phyloP scores from a whole-genome alignment of 2,888 invertebrate genomes.

The Rotaria magnacalcarata region DNA sequence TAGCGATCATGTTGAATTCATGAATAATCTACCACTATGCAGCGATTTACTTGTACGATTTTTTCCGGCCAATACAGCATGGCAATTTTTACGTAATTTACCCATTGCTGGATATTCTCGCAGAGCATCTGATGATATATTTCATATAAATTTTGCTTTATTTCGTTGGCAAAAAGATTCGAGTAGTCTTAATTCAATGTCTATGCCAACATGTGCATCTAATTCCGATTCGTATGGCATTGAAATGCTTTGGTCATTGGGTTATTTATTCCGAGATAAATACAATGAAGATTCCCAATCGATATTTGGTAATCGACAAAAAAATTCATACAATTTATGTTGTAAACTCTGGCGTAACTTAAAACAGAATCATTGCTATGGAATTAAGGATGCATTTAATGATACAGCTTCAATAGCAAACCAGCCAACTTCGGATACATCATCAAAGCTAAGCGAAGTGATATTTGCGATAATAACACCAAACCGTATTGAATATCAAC shows the following conservation, averaged over 20 bases:
- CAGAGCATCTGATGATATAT: neutral
- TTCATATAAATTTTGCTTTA: conserved; percentile 1
- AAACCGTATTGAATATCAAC: neutral
- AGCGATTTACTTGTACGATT: neutral
- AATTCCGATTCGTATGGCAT: neutral
- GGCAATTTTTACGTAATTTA: neutral
- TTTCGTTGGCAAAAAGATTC: neutral
- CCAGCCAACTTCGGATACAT: neutral
- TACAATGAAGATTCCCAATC: neutral
- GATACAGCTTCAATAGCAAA: neutral
- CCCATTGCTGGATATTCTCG: conserved; percentile 2
- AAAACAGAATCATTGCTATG: conserved; percentile 2
- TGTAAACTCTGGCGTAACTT: neutral
- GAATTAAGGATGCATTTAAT: neutral
- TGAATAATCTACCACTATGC: neutral
- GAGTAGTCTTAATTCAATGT: neutral
- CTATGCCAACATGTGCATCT: neutral
- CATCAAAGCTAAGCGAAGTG: neutral
- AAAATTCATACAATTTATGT: neutral
- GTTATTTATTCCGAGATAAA: neutral
- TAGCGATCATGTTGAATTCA: neutral
- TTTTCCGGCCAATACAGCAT: neutral
- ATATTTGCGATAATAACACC: neutral
- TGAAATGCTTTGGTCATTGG: neutral
- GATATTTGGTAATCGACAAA: neutral